Percentiles rank a stretch among this genome's conserved stretches.
Conservation (phyloP, 2,888 invertebrate genomes). For the Stomorhina lunata region DNA sequence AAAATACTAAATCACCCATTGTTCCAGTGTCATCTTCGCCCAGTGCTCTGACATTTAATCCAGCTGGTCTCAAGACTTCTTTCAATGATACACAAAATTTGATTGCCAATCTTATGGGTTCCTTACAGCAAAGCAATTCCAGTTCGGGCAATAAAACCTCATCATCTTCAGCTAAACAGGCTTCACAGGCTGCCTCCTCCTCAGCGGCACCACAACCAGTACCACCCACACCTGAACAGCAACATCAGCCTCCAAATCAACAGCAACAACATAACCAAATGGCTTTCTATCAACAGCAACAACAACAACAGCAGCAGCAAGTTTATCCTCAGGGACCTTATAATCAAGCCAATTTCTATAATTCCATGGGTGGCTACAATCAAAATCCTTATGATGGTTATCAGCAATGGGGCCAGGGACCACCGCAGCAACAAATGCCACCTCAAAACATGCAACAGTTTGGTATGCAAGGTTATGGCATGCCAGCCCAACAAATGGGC, state of each 20-base stretch:
- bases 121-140: conserved; percentile 79
- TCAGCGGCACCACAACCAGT: conserved; percentile 29
- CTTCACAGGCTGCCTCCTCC: not conserved
- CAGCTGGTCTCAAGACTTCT: conserved; percentile 73
- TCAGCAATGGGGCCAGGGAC: conserved; percentile 64
- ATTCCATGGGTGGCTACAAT: conserved; percentile 65
- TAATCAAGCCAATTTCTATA: conserved; percentile 65
- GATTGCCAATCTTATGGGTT: conserved; percentile 84
- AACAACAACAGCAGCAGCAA: conserved; percentile 66
- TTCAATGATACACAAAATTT: conserved; percentile 82
- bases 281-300: conserved; percentile 69
- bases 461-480: conserved; percentile 67
- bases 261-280: conserved; percentile 63
- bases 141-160: conserved; percentile 38
- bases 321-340: conserved; percentile 55
- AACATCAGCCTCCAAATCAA: conserved; percentile 53
- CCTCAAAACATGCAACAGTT: conserved; percentile 61
- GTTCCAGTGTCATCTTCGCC: conserved; percentile 68
- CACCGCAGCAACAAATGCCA: conserved; percentile 53
- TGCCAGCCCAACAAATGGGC: conserved; percentile 68
- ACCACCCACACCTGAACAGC: conserved; percentile 18
- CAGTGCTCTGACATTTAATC: conserved; percentile 74
- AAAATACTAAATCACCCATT: conserved; percentile 72
- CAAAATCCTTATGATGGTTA: conserved; percentile 62
- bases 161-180: not conserved